These are phyloP conservation scores for Epinephelus cyanopodus DNA, from an alignment of 2,113 vertebrate species.

Conservation along the genomic window DNA sequence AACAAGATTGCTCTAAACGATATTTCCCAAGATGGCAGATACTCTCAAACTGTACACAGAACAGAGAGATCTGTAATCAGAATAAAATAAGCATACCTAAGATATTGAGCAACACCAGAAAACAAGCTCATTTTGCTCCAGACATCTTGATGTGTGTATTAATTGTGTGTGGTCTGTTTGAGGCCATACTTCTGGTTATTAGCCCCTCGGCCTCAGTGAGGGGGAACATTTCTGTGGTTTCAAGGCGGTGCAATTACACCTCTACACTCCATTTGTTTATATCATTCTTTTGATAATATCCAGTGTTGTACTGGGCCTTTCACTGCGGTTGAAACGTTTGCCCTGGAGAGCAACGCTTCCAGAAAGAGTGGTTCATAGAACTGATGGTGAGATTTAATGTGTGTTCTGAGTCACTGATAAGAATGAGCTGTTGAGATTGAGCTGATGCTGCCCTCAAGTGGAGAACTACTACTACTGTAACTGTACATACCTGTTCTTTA, in stretches of 20 bases:
- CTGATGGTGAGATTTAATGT: constrained; percentile 30
- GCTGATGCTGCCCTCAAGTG: constrained; percentile 76
- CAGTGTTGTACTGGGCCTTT: constrained; percentile 60
- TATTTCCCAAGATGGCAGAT: constrained; percentile 26
- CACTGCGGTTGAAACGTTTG: constrained; percentile 52
- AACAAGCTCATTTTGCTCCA: constrained; percentile 66
- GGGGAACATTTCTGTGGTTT: constrained; percentile 74
- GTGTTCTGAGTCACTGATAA: constrained; percentile 7
- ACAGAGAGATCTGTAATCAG: constrained; percentile 22
- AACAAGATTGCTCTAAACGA: constrained; percentile 9
- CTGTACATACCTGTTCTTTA: constrained; percentile 86
- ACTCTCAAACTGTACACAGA: constrained; percentile 15
- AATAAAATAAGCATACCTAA: constrained; percentile 31
- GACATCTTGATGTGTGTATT: constrained; percentile 75
- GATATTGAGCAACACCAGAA: constrained; percentile 53
- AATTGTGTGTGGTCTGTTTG: constrained; percentile 73
- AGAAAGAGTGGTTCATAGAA: constrained; percentile 50
- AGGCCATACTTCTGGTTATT: constrained; percentile 68
- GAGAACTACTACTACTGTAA: background rate
- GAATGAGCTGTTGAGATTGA: background rate
- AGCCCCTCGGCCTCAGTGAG: constrained; percentile 69
- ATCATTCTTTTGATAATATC: constrained; percentile 76
- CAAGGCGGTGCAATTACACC: constrained; percentile 77
- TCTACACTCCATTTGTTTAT: constrained; percentile 76
- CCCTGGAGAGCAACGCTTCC: constrained; percentile 48